These are phyloP conservation scores for Pseudotriccus pelzelni DNA, from an alignment of 2,797 vertebrate genomes.

Conservation along the genomic window DNA sequence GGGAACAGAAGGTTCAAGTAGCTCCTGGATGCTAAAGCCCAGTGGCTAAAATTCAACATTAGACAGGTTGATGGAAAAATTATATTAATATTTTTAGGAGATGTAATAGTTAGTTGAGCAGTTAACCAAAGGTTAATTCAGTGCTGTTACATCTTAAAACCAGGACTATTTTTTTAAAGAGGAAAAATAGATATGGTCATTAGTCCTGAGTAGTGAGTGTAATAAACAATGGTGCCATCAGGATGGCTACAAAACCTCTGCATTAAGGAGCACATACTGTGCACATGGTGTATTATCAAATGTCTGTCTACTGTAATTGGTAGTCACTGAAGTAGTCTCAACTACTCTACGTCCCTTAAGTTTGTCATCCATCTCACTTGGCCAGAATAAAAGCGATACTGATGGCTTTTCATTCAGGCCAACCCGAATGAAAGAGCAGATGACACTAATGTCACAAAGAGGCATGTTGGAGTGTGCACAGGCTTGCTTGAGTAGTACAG, in stretches of 20 bases:
- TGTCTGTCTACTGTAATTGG: neutral
- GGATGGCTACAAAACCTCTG: rapidly evolving
- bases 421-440: neutral
- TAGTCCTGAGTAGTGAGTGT: neutral
- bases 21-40: neutral
- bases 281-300: neutral
- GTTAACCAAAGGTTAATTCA: neutral
- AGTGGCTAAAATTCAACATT: neutral
- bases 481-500: neutral
- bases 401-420: neutral
- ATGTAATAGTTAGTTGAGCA: neutral
- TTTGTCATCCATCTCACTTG: neutral
- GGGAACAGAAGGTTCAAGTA: neutral
- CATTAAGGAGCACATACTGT: neutral
- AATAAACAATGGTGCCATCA: neutral
- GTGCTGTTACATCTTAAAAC: neutral
- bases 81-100: neutral
- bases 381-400: neutral
- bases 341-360: neutral
- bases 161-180: neutral
- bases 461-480: rapidly evolving
- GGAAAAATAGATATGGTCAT: neutral
- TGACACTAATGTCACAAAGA: neutral
- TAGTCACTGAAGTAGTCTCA: neutral
- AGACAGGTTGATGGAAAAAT: neutral